Evolutionary conservation across 2,888 invertebrate species (phyloP), one percentile per base, ranked within the genome.

Genomic region (Elysia crispata): DNA sequence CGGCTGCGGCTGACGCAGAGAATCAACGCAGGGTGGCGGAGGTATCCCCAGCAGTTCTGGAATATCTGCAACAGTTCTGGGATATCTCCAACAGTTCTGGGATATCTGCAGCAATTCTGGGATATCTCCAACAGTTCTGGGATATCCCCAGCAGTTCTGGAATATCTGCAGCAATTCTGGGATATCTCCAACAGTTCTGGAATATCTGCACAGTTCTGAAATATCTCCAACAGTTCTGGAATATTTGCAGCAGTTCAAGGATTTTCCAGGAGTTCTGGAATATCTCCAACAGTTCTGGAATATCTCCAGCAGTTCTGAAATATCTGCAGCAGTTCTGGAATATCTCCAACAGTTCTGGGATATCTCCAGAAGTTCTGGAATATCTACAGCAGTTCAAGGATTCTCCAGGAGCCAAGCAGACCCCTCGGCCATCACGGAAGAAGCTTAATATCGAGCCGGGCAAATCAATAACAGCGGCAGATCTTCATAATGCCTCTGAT

Each of bases 371-470:
- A n/a, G n/a, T n/a, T n/a, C n/a, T n/a, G n/a, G n/a, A n/a, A 31
- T 75, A 60, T 31, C 62, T 75, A 15, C 75, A 75, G 15, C 28
- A 75, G 30, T 75, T 60, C n/a, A 60, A 75, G n/a, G 30, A 75
- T 31, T 60, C 30, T 20, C 57, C 62, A 31, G 33, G 62, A 3
- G 62, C 6, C 28, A 57, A 57, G 1, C 28, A 57, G 60, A 57
- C 50, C 13, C 60, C 75, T 1, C 49, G 75, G 28, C 60, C 3
- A 1, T 18, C 60, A 3, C 28, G 62, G 3, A 73, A 73, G 41
- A 50, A 18, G 28, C 1, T 73, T 1, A 1, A 15, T 1, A 49
- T 75, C 13, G 31, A 15, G 15, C 75, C 75, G 13, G 75, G 75
- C 1, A 75, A 75, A 30, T 60, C 60, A 15, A 31, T 75, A 20